Conservation (phyloP, 2,888 invertebrate genomes). For the Latheticus oryzae region DNA sequence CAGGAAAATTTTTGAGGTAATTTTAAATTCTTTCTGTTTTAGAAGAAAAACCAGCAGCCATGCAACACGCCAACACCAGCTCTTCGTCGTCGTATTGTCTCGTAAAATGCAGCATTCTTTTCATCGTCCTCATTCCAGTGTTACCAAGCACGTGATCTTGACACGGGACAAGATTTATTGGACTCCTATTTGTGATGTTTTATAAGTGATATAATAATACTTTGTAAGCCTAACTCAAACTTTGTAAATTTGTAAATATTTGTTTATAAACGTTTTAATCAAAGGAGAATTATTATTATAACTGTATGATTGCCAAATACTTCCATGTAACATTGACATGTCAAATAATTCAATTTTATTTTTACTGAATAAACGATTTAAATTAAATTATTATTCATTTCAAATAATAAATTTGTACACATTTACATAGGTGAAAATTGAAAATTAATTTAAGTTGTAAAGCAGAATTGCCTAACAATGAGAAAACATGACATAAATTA, state of each 20-base stretch:
- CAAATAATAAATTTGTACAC: not conserved
- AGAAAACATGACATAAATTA: conserved; percentile 22
- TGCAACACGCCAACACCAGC: conserved; percentile 76
- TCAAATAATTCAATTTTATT: conserved; percentile 50
- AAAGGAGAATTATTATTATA: conserved; percentile 22
- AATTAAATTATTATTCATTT: no score
- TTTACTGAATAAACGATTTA: conserved; percentile 49
- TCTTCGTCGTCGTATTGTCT: conserved; percentile 54
- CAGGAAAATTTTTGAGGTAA: conserved; percentile 22
- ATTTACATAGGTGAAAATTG: no score
- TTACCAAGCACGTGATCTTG: conserved; percentile 53
- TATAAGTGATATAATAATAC: conserved; percentile 46
- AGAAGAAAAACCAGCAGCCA: conserved; percentile 81
- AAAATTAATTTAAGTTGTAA: no score
- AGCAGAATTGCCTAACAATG: conserved; percentile 9
- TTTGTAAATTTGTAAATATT: conserved; percentile 56
- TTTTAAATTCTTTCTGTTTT: conserved; percentile 54
- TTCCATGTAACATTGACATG: conserved; percentile 48
- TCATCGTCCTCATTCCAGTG: conserved; percentile 51
- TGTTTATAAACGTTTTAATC: conserved; percentile 41
- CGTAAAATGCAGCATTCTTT: conserved; percentile 54
- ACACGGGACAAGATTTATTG: conserved; percentile 25
- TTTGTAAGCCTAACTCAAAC: conserved; percentile 40
- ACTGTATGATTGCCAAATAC: conserved; percentile 51
- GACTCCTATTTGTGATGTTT: conserved; percentile 43